Evolutionary conservation across 2,888 invertebrate genomes (phyloP).

Genomic region (Leistus spinibarbis): DNA sequence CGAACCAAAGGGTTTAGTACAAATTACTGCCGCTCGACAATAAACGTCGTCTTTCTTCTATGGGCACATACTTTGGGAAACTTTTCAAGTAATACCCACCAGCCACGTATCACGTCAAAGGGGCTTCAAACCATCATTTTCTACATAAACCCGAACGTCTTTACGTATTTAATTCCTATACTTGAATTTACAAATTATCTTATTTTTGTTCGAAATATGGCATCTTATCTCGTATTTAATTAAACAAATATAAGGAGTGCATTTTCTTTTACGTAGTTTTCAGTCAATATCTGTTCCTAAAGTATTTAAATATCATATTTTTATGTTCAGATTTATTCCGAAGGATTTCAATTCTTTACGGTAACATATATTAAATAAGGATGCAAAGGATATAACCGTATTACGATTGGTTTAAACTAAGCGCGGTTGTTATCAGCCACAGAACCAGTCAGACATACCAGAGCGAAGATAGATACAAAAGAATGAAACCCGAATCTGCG

Average conservation of each 20-base stretch:
- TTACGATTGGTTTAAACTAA: no score
- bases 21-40: slow-evolving; percentile 49
- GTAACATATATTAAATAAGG: not conserved
- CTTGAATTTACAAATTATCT: not conserved
- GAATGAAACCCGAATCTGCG: not conserved
- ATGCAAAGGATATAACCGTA: not conserved
- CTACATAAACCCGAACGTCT: not conserved
- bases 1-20: slow-evolving; percentile 47
- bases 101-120: not conserved
- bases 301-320: not conserved
- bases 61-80: not conserved
- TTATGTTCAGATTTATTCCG: not conserved
- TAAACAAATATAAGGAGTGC: not conserved
- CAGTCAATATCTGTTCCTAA: no score
- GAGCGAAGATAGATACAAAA: not conserved
- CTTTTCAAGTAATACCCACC: no score
- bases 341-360: not conserved
- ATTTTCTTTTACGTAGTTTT: no score
- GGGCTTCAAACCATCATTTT: not conserved
- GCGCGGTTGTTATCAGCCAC: no score
- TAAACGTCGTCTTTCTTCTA: slow-evolving; percentile 44
- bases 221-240: not conserved
- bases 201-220: not conserved
- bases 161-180: not conserved
- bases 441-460: not conserved